Conservation (phyloP, 92 coral and sea anemone genomes). For the Porites cylindrica region DNA sequence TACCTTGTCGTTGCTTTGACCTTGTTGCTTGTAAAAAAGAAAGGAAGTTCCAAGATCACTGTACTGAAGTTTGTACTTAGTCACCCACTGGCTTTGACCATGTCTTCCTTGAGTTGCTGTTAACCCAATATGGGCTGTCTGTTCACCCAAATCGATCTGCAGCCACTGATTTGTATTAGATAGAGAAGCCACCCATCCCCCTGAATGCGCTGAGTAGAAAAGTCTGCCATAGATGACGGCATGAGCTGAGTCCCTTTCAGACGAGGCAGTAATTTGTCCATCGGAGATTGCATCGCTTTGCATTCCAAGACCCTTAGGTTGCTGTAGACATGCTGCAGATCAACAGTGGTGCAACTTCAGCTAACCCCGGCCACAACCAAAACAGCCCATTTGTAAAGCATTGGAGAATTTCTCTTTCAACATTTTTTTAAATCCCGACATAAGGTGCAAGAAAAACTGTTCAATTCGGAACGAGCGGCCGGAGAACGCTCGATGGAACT, state of each 20-base stretch:
- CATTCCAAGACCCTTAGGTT: constrained; percentile 45
- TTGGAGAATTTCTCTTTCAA: too few species aligned
- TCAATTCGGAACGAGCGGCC: too few species aligned
- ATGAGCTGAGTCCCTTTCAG: neutral
- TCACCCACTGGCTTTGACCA: neutral
- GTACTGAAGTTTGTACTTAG: constrained; percentile 1
- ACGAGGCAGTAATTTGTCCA: constrained; percentile 53
- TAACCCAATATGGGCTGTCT: neutral
- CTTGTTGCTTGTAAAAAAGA: neutral
- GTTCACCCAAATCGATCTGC: constrained; percentile 45
- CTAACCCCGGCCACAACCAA: too few species aligned
- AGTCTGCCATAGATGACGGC: constrained; percentile 48
- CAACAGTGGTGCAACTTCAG: neutral
- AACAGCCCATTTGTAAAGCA: too few species aligned
- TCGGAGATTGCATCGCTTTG: constrained; percentile 50
- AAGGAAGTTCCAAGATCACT: neutral
- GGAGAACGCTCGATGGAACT: too few species aligned
- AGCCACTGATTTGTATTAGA: constrained; percentile 43
- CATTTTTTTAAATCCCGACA: too few species aligned
- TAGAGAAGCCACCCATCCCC: constrained; percentile 52
- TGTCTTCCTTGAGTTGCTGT: constrained; percentile 17
- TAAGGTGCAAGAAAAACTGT: too few species aligned
- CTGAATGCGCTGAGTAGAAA: neutral
- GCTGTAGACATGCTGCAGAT: neutral
- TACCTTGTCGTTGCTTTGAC: constrained; percentile 1